Evolutionary conservation across 1,140 invertebrate genomes (phyloP), one percentile per base, ranked within the genome.

Genomic region (Tigriopus japonicus): DNA sequence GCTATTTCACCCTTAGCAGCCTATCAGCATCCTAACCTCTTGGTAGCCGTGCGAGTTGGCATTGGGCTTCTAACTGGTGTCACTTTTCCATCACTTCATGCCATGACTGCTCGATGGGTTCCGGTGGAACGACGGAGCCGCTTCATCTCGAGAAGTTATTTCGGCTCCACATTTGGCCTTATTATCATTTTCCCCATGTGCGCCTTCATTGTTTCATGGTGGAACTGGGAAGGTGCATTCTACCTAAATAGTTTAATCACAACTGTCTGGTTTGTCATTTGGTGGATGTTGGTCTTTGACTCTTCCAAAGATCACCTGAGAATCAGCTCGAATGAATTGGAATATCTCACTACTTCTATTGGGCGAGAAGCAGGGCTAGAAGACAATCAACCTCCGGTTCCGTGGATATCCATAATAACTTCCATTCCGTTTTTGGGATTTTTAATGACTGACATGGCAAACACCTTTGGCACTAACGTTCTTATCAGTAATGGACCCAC

Each of bases 261-360:
- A 2, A 66, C 88, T 35, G 62, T 86, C 42, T 94, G 90, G 89
- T 85, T 85, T 24, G 66, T 85, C 2, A 68, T 81, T 0, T 95
- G 90, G 91, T 84, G 87, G 70, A 69, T 83, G 0, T 73, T 93
- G 15, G 80, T 91, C 6, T 90, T 81, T 68, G 87, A 95, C 67
- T 82, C 82, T 0, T 92, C 92, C 0, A 79, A 79, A 1, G 73
- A 83, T 58, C 90, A 96, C 77, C 87, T 87, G 1, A 75, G 86
- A 54, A 96, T 96, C 64, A 78, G 80, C 0, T 72, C 76, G 0
- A 80, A 83, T 40, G 93, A 97, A 71, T 73, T 81, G 54, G 28
- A 35, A 35, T 35, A 35, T 9, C 28, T 35, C 28, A 35, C 3
- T 35, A 35, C 28, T 9, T 35, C 9, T 5, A 35, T 35, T 9